A percentile compares a stretch with the other conserved stretches of the same genome.
phyloP scores from a whole-genome alignment of 35 echinoderm and acorn worm genomes.

The Strongylocentrotus purpuratus region DNA sequence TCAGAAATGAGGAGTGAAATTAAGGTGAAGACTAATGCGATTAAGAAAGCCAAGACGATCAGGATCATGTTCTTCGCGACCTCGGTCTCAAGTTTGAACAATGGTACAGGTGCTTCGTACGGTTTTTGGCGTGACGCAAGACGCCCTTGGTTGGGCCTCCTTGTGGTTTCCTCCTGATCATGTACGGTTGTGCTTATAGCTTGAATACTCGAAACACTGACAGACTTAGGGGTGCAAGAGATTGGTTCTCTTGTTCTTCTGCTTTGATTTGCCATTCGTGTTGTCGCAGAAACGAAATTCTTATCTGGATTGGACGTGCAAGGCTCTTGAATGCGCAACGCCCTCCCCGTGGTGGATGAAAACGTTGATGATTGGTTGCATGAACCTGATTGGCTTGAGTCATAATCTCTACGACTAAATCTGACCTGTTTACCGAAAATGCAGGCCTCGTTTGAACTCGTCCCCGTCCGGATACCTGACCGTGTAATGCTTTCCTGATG shows the following conservation, averaged over 20 bases:
- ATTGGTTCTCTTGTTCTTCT: background rate
- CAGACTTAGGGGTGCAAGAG: background rate
- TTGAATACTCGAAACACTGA: background rate
- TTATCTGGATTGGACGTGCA: background rate
- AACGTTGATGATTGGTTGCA: background rate
- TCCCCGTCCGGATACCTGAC: background rate
- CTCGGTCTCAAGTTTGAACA: background rate
- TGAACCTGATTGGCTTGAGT: background rate
- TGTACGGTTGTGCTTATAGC: background rate
- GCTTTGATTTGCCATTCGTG: background rate
- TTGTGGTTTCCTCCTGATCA: background rate
- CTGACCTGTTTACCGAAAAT: background rate
- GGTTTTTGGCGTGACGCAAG: background rate
- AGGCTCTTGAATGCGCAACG: background rate
- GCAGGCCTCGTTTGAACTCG: background rate
- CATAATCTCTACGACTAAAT: background rate
- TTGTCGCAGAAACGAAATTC: background rate
- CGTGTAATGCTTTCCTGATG: background rate
- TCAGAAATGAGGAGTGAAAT: background rate
- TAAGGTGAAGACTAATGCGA: background rate
- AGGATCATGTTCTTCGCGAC: background rate
- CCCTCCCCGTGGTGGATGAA: background rate
- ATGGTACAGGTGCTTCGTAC: background rate
- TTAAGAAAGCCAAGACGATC: background rate
- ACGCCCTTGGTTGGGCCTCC: background rate